phyloP scores from a whole-genome alignment of 1,140 invertebrate species.

The Drosophila lacertosa region DNA sequence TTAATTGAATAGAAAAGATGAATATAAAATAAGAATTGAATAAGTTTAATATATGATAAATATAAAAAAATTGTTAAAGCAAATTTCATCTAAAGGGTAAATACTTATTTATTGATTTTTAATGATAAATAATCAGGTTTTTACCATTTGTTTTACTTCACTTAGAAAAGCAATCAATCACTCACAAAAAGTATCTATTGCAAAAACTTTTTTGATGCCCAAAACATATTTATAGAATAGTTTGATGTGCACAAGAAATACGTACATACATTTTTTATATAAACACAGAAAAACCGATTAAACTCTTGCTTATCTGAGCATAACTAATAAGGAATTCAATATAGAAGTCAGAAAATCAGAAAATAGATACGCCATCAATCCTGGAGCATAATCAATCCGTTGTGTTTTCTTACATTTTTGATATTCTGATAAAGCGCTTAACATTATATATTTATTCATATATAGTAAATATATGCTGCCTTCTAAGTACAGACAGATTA shows the following conservation, averaged over 20 bases:
- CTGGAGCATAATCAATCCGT: not conserved
- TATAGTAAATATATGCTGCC: not conserved
- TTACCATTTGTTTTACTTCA: not conserved
- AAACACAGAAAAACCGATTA: not conserved
- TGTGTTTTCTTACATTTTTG: not conserved
- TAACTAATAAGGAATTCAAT: not conserved
- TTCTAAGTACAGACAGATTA: slow-evolving; percentile 3
- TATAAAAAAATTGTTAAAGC: too few relatives aligned
- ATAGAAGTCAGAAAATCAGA: not conserved
- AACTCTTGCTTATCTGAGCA: not conserved
- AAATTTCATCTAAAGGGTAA: too few relatives aligned
- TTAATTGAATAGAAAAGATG: too few relatives aligned
- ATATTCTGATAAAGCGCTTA: not conserved
- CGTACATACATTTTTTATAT: not conserved
- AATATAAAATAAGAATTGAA: too few relatives aligned
- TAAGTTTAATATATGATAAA: too few relatives aligned
- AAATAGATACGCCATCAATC: slow-evolving; percentile 11
- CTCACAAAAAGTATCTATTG: not conserved
- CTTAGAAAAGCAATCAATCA: slow-evolving; percentile 9
- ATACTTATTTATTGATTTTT: slow-evolving; percentile 5
- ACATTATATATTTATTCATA: slow-evolving; percentile 1
- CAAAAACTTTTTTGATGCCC: not conserved
- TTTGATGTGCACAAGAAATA: not conserved
- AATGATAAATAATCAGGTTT: not conserved
- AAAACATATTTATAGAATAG: slow-evolving; percentile 1